phyloP scores from a whole-genome alignment of 2,888 invertebrate species.

The Suillia variegata region DNA sequence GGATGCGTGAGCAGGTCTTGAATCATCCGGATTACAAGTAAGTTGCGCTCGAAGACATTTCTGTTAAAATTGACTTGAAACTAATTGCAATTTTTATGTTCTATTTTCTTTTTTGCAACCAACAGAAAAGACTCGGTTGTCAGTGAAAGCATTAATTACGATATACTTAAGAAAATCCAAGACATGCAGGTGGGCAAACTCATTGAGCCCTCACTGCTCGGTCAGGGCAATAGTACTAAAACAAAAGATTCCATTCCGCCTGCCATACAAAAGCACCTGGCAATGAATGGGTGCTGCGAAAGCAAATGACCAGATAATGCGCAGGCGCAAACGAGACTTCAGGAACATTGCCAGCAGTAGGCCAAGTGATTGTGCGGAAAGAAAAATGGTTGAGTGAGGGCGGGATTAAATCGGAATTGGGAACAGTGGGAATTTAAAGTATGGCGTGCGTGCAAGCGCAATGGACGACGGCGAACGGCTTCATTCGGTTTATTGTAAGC shows the following conservation, averaged over 20 bases:
- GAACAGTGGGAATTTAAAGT: too few relatives aligned
- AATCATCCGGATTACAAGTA: constrained; percentile 90
- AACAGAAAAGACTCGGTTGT: constrained; percentile 86
- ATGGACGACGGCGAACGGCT: too few relatives aligned
- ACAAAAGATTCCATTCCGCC: constrained; percentile 85
- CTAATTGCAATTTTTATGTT: not conserved
- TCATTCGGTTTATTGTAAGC: too few relatives aligned
- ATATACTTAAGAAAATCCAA: constrained; percentile 78
- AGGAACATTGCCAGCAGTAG: constrained; percentile 7
- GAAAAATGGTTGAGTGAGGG: too few relatives aligned
- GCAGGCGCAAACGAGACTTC: constrained; percentile 1
- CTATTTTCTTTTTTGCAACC: constrained; percentile 17
- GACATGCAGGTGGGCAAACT: constrained; percentile 74
- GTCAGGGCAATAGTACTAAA: constrained; percentile 75
- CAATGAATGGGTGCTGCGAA: constrained; percentile 51
- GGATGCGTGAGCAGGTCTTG: constrained; percentile 90
- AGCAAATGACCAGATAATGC: constrained; percentile 46
- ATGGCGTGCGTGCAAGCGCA: too few relatives aligned
- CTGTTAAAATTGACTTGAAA: not conserved
- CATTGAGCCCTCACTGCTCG: constrained; percentile 77
- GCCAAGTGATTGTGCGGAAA: not conserved
- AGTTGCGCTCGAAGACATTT: too few relatives aligned
- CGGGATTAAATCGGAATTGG: too few relatives aligned
- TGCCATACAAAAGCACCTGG: constrained; percentile 69
- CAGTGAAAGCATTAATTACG: constrained; percentile 87